These are phyloP conservation scores for Neodon shergylaensis DNA, from an alignment of 2,113 vertebrate genomes.

Conservation along the genomic window DNA sequence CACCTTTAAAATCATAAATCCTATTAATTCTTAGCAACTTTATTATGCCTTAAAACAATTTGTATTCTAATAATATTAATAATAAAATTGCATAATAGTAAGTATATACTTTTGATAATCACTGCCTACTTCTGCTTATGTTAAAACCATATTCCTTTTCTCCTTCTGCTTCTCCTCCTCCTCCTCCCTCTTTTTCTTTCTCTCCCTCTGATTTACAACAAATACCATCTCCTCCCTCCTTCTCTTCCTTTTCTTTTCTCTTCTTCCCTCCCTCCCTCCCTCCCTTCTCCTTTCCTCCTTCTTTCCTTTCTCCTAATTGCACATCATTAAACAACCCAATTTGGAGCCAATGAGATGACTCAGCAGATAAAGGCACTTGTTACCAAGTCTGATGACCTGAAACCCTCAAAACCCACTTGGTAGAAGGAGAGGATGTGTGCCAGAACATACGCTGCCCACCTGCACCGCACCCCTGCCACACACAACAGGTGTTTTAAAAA, in stretches of 20 bases:
- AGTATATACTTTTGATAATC: not conserved
- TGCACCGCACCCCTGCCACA: not conserved
- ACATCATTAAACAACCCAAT: not conserved
- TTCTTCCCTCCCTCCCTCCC: accelerated
- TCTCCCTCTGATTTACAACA: not conserved
- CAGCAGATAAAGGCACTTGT: too few relatives aligned
- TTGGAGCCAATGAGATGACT: not conserved
- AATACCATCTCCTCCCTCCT: not conserved
- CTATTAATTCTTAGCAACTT: not conserved
- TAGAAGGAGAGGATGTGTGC: not conserved
- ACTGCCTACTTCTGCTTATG: slow-evolving; percentile 3
- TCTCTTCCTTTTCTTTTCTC: not conserved
- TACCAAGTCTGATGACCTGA: not conserved
- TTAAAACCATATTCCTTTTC: not conserved
- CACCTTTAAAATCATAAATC: slow-evolving; percentile 6
- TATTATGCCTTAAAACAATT: not conserved
- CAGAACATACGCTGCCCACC: not conserved
- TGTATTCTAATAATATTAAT: not conserved
- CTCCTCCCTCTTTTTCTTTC: not conserved
- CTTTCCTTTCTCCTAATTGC: not conserved
- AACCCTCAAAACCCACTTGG: not conserved
- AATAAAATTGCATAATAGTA: not conserved
- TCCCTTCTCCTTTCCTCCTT: not conserved
- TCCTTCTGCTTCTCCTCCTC: too few relatives aligned
- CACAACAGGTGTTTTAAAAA: not conserved